Base-by-base conservation (phyloP, 2,888 invertebrate genomes). In the Andricus curvator region DNA sequence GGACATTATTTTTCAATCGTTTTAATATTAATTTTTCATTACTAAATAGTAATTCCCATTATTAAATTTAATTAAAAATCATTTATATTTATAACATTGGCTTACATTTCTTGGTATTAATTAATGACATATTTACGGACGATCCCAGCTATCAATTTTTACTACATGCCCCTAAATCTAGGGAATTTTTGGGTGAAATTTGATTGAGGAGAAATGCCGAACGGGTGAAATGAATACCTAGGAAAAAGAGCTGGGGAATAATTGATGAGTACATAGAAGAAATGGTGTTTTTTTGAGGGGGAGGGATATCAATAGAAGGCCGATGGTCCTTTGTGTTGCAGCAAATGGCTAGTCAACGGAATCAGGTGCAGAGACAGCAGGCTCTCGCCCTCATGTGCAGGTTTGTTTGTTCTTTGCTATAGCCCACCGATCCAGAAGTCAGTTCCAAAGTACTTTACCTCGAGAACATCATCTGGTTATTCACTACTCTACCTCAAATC, bases 301-400 rank as follows among this genome's bases (percentile, higher is more conserved):
- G 88, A 89, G 89, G 90, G 89, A 90, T 91, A 90, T 89, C 91
- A 92, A 91, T 92, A 89, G 92, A 92, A 91, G 92, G 90, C 90
- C 90, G 88, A 88, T 92, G 92, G 91, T 91, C 89, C 90, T 92
- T 93, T 93, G 92, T 93, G 94, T 94, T 94, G 91, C 94, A 97
- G 95, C 97, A 97, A 94, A 95, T 97, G 96, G 97, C 97, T 91
- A 96, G 96, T 93, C 97, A 97, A 94, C 95, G 97, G 93, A 97
- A 97, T 91, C 97, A 97, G 94, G 97, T 97, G 93, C 97, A 97
- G 94, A 94, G 97, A 84, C 97, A 97, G 93, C 97, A 97, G 94
- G 97, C 97, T 90, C 95, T 97, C 91, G 97, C 97, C 89, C 95
- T 97, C 92, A 97, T 97, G 97, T 97, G 97, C 96, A 96, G 97